phyloP scores from a whole-genome alignment of 2,113 vertebrate species.

The Edolisoma coerulescens region DNA sequence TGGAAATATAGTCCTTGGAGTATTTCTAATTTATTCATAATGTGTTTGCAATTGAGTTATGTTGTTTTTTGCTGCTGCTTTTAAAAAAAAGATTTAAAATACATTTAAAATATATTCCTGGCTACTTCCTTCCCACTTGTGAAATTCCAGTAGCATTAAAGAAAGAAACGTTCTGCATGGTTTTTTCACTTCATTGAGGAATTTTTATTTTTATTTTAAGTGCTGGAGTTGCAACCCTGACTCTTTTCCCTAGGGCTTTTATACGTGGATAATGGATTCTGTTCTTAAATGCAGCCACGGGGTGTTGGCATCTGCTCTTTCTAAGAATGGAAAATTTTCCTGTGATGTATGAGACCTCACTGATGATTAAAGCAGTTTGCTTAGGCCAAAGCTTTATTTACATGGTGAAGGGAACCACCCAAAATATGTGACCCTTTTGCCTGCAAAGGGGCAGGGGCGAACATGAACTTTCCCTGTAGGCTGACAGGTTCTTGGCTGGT shows the following conservation, averaged over 20 bases:
- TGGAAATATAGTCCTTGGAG: background rate
- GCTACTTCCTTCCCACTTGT: background rate
- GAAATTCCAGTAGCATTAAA: background rate
- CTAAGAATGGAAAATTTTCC: constrained; percentile 53
- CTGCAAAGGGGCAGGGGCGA: background rate
- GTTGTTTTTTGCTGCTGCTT: background rate
- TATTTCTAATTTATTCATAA: background rate
- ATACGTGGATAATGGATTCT: background rate
- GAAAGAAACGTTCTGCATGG: background rate
- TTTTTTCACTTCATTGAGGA: background rate
- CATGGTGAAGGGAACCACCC: constrained; percentile 39
- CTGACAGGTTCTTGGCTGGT: constrained; percentile 64
- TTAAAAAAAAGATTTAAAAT: background rate
- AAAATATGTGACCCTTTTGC: constrained; percentile 52
- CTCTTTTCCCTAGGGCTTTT: background rate
- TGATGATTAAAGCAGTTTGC: constrained; percentile 13
- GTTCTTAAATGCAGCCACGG: background rate
- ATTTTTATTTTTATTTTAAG: background rate
- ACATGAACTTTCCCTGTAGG: constrained; percentile 27
- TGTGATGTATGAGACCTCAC: background rate
- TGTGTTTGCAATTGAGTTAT: background rate
- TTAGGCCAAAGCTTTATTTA: constrained; percentile 55
- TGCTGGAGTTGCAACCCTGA: background rate
- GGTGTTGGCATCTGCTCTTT: constrained; percentile 5
- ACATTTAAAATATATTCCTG: background rate